A percentile compares a stretch with the other conserved stretches of the same genome.
Evolutionary conservation across 2,888 invertebrate species (phyloP).

Genomic region (Drosophila atripex): DNA sequence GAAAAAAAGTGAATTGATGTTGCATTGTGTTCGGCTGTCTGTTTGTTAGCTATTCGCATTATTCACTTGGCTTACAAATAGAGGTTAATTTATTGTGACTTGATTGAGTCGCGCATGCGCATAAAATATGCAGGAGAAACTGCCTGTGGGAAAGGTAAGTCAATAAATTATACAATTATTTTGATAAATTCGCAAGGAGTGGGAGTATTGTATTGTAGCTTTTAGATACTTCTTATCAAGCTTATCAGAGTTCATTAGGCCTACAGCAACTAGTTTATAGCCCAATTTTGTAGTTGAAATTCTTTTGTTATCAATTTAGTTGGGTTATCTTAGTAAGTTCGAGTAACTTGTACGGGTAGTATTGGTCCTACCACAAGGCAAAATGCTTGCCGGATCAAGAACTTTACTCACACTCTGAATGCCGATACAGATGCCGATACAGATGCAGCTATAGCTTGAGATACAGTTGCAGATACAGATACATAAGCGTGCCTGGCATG

Average conservation of each 20-base stretch:
- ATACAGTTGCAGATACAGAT: constrained; percentile 1
- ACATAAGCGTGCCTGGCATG: constrained; percentile 22
- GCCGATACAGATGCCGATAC: neutral
- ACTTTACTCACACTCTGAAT: constrained; percentile 27
- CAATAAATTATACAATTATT: constrained; percentile 36
- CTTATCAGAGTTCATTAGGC: neutral
- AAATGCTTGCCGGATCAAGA: constrained; percentile 22
- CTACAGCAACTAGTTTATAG: neutral
- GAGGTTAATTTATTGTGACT: constrained; percentile 69
- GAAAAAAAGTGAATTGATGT: constrained; percentile 55
- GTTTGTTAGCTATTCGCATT: constrained; percentile 66
- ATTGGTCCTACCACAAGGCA: constrained; percentile 62
- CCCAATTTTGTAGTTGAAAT: too few species aligned
- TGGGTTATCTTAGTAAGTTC: neutral
- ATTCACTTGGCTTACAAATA: constrained; percentile 74
- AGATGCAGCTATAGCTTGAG: constrained; percentile 12
- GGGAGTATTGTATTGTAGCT: too few species aligned
- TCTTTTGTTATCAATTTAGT: too few species aligned
- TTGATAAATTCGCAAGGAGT: neutral
- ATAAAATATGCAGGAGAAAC: constrained; percentile 45
- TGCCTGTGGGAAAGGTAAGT: constrained; percentile 26
- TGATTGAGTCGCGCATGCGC: constrained; percentile 55
- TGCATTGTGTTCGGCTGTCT: constrained; percentile 54
- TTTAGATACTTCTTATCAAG: neutral
- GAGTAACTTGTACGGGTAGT: too few species aligned